A percentile compares a stretch with the other conserved stretches of the same genome.
These are phyloP conservation scores for Drosophila mayri DNA, from an alignment of 1,140 invertebrate species.

Conservation along the genomic window DNA sequence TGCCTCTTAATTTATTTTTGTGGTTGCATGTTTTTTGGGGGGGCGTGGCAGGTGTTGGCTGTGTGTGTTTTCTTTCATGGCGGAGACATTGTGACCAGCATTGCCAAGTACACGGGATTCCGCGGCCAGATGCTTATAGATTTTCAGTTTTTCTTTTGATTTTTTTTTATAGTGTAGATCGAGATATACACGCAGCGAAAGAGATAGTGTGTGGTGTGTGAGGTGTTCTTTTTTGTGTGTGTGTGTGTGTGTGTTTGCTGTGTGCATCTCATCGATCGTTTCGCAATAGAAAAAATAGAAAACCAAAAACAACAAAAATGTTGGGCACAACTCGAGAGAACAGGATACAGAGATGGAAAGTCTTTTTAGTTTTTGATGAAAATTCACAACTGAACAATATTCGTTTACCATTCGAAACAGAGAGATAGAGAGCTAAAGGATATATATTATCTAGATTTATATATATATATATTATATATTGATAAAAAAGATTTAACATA, in stretches of 20 bases:
- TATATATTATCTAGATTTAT: conserved; percentile 36
- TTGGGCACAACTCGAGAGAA: conserved; percentile 63
- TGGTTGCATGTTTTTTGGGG: background rate
- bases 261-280: conserved; percentile 30
- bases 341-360: conserved; percentile 37
- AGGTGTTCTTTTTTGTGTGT: background rate
- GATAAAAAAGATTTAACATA: conserved; percentile 8
- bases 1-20: background rate
- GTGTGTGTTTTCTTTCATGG: conserved; percentile 26
- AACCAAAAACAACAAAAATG: conserved; percentile 65
- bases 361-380: conserved; percentile 17
- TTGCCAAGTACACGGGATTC: conserved; percentile 85
- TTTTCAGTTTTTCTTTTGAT: conserved; percentile 62
- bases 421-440: conserved; percentile 36
- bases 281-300: conserved; percentile 57
- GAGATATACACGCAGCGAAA: conserved; percentile 15
- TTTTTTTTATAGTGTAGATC: conserved; percentile 30
- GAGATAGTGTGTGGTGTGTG: conserved; percentile 1
- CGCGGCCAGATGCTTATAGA: conserved; percentile 84
- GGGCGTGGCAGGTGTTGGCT: conserved; percentile 26
- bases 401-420: conserved; percentile 46
- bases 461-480: conserved; percentile 21
- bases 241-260: background rate
- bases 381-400: conserved; percentile 36
- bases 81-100: conserved; percentile 58